phyloP scores from a whole-genome alignment of 2,797 vertebrate genomes.

The Sphaeramia orbicularis region DNA sequence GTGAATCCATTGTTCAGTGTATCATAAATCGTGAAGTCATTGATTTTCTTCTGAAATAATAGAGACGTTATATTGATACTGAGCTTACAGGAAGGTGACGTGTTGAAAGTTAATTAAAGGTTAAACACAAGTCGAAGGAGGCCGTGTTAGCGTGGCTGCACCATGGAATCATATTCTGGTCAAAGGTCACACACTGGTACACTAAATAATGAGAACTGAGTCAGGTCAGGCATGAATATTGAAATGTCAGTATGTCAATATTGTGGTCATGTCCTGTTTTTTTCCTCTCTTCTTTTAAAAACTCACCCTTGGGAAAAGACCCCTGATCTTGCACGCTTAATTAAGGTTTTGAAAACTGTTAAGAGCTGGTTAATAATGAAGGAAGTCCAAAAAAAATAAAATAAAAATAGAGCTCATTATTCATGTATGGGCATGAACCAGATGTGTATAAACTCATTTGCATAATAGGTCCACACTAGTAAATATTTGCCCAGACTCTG shows the following conservation, averaged over 20 bases:
- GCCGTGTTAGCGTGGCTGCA: background rate
- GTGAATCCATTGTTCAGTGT: background rate
- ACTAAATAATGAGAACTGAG: constrained; percentile 40
- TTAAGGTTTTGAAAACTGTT: constrained; percentile 18
- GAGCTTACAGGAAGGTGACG: background rate
- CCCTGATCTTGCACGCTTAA: constrained; percentile 17
- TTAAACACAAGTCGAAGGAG: constrained; percentile 34
- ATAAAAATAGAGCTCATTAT: constrained; percentile 16
- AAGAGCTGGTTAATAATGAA: background rate
- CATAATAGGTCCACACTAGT: constrained; percentile 18
- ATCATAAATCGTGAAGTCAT: background rate
- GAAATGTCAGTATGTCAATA: constrained; percentile 42
- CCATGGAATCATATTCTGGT: background rate
- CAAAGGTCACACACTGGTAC: constrained; percentile 24
- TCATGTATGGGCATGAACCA: constrained; percentile 12
- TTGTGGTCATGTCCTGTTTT: constrained; percentile 7
- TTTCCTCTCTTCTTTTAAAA: background rate
- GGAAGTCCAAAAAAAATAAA: background rate
- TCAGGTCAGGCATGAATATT: constrained; percentile 34
- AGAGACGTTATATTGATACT: background rate
- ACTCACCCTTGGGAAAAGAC: background rate
- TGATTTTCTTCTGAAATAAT: background rate
- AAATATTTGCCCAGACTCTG: constrained; percentile 41
- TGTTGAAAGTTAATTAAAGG: constrained; percentile 16
- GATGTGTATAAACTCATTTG: constrained; percentile 21